Base-by-base conservation (phyloP, 2,113 vertebrate genomes). In the Falco punctatus region DNA sequence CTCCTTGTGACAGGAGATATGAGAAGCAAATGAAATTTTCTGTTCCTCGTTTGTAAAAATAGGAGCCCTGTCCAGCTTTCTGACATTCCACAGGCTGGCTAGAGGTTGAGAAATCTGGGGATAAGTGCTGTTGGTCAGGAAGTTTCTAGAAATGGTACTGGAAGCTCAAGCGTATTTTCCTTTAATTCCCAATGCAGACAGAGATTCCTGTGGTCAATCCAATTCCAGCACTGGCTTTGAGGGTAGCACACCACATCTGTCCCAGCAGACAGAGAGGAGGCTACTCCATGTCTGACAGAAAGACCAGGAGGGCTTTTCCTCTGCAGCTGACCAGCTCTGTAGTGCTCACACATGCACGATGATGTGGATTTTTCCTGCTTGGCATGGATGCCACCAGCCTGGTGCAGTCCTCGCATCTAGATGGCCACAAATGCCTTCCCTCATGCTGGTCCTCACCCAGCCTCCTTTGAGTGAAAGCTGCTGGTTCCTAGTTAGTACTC, bases 321-420 rank as follows among this genome's bases (percentile, higher is more conserved):
- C 40, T 48, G 30, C 72, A 62, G 57, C 32, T 17, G 54, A 70
- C 28, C 44, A 75, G 70, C 40, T 86, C 10, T 20, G 24, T 5
- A 49, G 35, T 2, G 3, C 49, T 35, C 3, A 0, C 2, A 4
- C 49, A 21, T 81, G 17, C 33, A 20, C 0, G 7, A 40, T 1
- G 1, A 14, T 10, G 24, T 0, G 10, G 0, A 13, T 62, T 32
- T 46, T 44, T 46, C 61, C 67, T 54, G 10, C 27, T 22, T 38
- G 44, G 57, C 84, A 62, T 1, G 23, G 49, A 72, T 1, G 11
- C 11, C 0, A 0, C 44, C 71, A 88, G 33, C 20, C n/a, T 42
- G 27, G 27, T 16, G 51, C 30, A 74, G 65, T 32, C 48, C 42
- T 71, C 0, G 3, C 46, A 72, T 33, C 49, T 24, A 18, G 9